Base-by-base conservation (phyloP, 2,888 invertebrate species). In the Oxycera nigricornis region DNA sequence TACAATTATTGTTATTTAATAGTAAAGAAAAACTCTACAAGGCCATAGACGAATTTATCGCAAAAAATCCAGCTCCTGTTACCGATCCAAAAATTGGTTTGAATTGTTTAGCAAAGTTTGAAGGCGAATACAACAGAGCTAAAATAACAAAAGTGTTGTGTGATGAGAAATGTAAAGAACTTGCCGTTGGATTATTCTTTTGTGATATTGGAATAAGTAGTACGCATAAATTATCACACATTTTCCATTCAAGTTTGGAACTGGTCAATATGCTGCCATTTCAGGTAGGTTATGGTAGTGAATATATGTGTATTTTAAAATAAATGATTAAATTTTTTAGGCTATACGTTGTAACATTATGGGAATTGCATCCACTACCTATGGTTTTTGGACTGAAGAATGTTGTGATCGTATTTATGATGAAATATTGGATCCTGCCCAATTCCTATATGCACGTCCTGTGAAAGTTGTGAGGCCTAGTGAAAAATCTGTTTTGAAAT, bases 71-170 rank as follows among this genome's bases (percentile, higher is more conserved):
- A 22, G 17, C 20, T n/a, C 4, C 28, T n/a, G 50, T 50, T 30
- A 17, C 14, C 1, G 62, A 76, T 31, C 73, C 77, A 1, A 30
- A 68, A 65, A 74, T 77, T 22, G 76, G 76, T 14, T 35, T 73
- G 22, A 75, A 75, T 67, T 77, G 75, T 67, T 24, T 77, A 22
- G 75, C 76, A 1, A 72, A 73, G 22, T 62, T 35, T 3, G 57
- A 77, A 1, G 74, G 59, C 30, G 57, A 72, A 31, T 76, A 74
- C 24, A 73, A 74, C 41, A 41, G 77, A 59, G 75, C 68, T 9
- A 77, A 77, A 72, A 73, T 77, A 39, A 62, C 70, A 0, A 74
- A 76, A 72, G 46, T 77, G 31, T 50, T 75, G 9, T 75, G 72
- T 24, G 65, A 46, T 61, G n/a, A n/a, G n/a, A 14, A 74, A 6